A percentile compares a stretch with the other conserved stretches of the same genome.
Evolutionary conservation across 2,888 invertebrate genomes (phyloP).

Genomic region (Pammene aurita): DNA sequence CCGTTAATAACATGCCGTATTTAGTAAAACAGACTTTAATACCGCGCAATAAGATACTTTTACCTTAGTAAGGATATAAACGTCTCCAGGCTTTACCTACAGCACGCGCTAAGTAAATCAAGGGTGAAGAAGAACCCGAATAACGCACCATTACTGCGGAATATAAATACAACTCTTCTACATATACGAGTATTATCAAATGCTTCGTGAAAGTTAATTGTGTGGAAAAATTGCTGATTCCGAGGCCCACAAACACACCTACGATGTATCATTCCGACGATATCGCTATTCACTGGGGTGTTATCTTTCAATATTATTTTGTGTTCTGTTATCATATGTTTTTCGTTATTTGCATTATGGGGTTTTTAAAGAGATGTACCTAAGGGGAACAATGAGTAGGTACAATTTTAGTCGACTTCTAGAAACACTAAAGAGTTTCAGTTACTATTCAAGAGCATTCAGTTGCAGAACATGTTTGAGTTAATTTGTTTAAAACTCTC

Average conservation of each 20-base stretch:
- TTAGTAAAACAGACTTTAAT: background rate
- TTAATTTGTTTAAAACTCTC: too few relatives aligned
- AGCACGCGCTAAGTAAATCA: slow-evolving; percentile 45
- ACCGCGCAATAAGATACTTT: background rate
- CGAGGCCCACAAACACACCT: slow-evolving; percentile 55
- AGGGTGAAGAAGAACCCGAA: slow-evolving; percentile 42
- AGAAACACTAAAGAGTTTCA: too few relatives aligned
- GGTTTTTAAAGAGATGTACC: background rate
- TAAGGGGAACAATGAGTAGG: background rate
- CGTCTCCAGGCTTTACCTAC: slow-evolving; percentile 34
- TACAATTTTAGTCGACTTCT: too few relatives aligned
- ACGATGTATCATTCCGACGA: slow-evolving; percentile 53
- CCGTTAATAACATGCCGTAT: slow-evolving; percentile 1
- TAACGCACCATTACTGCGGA: slow-evolving; percentile 48
- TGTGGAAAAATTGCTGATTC: slow-evolving; percentile 60
- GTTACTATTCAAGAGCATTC: too few relatives aligned
- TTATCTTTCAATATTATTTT: slow-evolving; percentile 35
- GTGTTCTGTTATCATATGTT: slow-evolving; percentile 23
- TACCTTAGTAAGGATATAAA: background rate
- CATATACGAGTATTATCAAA: slow-evolving; percentile 59
- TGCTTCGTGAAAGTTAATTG: slow-evolving; percentile 67
- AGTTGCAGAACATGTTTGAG: too few relatives aligned
- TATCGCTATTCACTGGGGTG: slow-evolving; percentile 30
- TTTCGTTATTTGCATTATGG: background rate
- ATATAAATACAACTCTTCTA: slow-evolving; percentile 54